Evolutionary conservation across 2,888 invertebrate species (phyloP).

Genomic region (Pseudolycoriella hygida): DNA sequence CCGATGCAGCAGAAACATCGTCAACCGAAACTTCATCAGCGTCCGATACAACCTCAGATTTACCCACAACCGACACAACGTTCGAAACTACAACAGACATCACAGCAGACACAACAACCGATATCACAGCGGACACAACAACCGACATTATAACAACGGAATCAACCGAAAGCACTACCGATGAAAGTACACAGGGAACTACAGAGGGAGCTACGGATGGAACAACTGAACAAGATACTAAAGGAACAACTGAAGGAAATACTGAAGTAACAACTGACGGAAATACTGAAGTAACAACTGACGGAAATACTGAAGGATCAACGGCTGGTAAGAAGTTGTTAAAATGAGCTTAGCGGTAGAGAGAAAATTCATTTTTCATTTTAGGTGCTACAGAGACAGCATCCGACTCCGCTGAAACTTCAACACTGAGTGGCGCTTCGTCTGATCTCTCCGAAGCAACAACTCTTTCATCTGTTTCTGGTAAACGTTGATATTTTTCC

Average conservation of each 20-base stretch:
- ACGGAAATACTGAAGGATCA: not conserved
- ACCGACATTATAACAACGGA: conserved; percentile 7
- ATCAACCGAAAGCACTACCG: conserved; percentile 5
- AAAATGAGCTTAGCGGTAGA: too few species aligned
- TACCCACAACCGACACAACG: not conserved
- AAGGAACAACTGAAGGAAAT: conserved; percentile 7
- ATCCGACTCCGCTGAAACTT: not conserved
- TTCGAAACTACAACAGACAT: conserved; percentile 3
- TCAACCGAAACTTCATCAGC: not conserved
- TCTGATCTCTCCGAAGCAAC: too few species aligned
- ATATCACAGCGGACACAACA: conserved; percentile 4
- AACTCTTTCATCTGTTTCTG: too few species aligned
- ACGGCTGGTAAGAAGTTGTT: not conserved
- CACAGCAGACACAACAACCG: conserved; percentile 5
- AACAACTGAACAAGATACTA: conserved; percentile 5
- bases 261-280: conserved; percentile 1
- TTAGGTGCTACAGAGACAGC: not conserved
- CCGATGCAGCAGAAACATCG: not conserved
- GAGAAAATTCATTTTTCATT: too few species aligned
- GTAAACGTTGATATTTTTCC: too few species aligned
- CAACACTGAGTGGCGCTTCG: too few species aligned
- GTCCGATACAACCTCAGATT: not conserved
- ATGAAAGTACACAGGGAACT: not conserved
- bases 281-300: not conserved
- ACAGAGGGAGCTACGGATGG: conserved; percentile 3